Evolutionary conservation across 2,888 invertebrate species (phyloP).

Genomic region (Microchrysa polita): DNA sequence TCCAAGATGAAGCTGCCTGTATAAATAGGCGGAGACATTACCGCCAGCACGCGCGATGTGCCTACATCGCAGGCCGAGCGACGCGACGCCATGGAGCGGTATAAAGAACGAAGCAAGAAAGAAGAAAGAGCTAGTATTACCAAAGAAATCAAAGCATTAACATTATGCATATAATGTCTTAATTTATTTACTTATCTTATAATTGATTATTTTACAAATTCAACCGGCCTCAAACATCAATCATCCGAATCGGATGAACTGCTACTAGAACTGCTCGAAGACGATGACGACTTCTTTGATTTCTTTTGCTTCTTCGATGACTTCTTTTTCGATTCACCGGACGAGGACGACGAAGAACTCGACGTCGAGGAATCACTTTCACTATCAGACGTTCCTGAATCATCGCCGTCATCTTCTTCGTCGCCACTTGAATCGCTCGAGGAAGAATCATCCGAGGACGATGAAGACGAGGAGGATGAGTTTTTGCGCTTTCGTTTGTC

Average conservation of each 20-base stretch:
- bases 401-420: conserved; percentile 3
- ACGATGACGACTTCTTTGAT: conserved; percentile 52
- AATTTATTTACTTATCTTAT: too few species aligned
- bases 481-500: conserved; percentile 51
- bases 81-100: too few species aligned
- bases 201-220: too few species aligned
- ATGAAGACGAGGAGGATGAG: conserved; percentile 51
- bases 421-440: conserved; percentile 49
- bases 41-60: too few species aligned
- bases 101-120: too few species aligned
- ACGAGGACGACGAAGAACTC: conserved; percentile 53
- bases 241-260: conserved; percentile 12
- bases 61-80: too few species aligned
- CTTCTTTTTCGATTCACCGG: conserved; percentile 43
- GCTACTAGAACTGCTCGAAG: conserved; percentile 48
- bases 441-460: conserved; percentile 56
- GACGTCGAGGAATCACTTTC: conserved; percentile 57
- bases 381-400: conserved; percentile 45
- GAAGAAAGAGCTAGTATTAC: too few species aligned
- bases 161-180: too few species aligned
- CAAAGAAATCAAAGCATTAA: too few species aligned
- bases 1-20: too few species aligned
- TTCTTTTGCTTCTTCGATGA: background rate
- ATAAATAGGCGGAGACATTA: too few species aligned
- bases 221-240: too few species aligned